phyloP scores from a whole-genome alignment of 2,113 vertebrate genomes.

The Dasypus novemcinctus region DNA sequence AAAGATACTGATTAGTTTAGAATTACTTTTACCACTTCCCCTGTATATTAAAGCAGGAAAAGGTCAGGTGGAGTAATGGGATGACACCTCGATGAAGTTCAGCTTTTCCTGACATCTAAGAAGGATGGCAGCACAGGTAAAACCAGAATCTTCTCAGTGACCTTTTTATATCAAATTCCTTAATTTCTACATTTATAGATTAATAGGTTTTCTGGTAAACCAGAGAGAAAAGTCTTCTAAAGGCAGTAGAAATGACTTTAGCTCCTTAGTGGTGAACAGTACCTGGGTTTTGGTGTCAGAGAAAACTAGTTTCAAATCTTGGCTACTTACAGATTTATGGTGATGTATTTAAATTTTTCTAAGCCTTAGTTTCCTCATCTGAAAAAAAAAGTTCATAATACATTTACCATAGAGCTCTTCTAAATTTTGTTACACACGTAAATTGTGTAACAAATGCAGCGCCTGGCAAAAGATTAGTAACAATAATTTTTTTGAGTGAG shows the following conservation, averaged over 20 bases:
- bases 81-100: background rate
- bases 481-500: background rate
- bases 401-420: background rate
- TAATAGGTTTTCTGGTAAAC: constrained; percentile 24
- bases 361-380: constrained; percentile 28
- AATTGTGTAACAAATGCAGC: background rate
- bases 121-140: background rate
- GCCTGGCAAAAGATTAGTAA: background rate
- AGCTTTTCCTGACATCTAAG: background rate
- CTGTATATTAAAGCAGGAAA: background rate
- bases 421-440: constrained; percentile 16
- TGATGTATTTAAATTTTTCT: constrained; percentile 27
- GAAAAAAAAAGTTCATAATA: background rate
- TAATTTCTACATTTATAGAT: constrained; percentile 18
- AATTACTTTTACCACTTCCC: constrained; percentile 19
- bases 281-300: background rate
- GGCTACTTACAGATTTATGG: constrained; percentile 19
- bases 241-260: background rate
- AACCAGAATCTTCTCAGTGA: background rate
- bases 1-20: background rate
- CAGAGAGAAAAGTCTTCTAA: background rate
- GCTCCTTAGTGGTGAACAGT: constrained; percentile 4
- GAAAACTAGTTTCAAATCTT: constrained; percentile 23
- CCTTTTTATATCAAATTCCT: constrained; percentile 4
- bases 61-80: background rate